A percentile compares a stretch with the other conserved stretches of the same genome.
Conservation (phyloP, 2,113 vertebrate species). For the Pleuronectes platessa region DNA sequence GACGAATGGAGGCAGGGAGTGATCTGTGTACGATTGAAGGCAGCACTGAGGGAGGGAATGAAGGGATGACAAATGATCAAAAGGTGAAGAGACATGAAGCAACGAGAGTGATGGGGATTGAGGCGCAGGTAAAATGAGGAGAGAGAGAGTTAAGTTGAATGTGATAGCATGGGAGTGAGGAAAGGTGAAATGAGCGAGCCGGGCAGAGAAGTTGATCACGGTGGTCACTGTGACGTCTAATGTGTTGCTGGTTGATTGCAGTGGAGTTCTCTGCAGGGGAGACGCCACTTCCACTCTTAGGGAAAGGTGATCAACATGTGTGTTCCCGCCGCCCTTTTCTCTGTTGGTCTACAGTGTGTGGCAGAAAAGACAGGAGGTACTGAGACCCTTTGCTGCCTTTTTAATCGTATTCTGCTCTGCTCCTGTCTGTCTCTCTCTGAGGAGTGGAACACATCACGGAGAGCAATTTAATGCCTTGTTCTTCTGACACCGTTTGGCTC, state of each 20-base stretch:
- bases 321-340: constrained; percentile 13
- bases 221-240: constrained; percentile 23
- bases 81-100: constrained; percentile 50
- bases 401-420: constrained; percentile 3
- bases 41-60: constrained; percentile 49
- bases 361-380: constrained; percentile 1
- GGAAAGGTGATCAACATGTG: constrained; percentile 37
- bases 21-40: constrained; percentile 61
- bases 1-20: constrained; percentile 60
- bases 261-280: constrained; percentile 31
- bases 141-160: constrained; percentile 28
- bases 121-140: constrained; percentile 38
- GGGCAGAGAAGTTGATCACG: constrained; percentile 4
- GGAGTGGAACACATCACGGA: constrained; percentile 11
- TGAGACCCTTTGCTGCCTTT: constrained; percentile 32
- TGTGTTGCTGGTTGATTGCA: constrained; percentile 19
- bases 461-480: constrained; percentile 43
- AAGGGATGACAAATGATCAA: constrained; percentile 68
- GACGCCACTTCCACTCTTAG: constrained; percentile 32
- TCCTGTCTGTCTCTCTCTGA: constrained; percentile 12
- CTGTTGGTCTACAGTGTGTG: not conserved
- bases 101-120: constrained; percentile 43
- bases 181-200: constrained; percentile 28
- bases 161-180: constrained; percentile 11
- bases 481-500: constrained; percentile 35